These are phyloP conservation scores for Paralichthys olivaceus DNA, from an alignment of 2,113 vertebrate genomes.

Conservation along the genomic window DNA sequence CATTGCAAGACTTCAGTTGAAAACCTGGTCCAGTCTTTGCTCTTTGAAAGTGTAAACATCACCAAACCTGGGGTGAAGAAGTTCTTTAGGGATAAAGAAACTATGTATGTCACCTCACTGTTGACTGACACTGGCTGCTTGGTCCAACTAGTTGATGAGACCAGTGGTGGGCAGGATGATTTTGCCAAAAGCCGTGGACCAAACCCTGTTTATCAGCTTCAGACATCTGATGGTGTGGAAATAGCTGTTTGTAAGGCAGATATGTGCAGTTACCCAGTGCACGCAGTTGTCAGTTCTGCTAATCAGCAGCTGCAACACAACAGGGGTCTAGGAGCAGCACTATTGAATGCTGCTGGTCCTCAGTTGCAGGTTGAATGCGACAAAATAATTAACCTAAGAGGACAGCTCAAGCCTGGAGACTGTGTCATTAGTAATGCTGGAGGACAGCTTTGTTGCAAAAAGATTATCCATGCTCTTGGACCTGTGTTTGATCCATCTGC, in stretches of 20 bases:
- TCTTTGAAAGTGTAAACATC: constrained; percentile 64
- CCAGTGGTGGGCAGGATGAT: background rate
- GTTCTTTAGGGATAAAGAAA: constrained; percentile 78
- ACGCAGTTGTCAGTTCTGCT: constrained; percentile 84
- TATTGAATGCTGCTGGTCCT: constrained; percentile 84
- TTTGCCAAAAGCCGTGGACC: background rate
- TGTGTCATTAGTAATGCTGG: constrained; percentile 75
- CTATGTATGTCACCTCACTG: constrained; percentile 47
- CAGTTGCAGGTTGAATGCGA: constrained; percentile 81
- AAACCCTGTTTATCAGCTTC: constrained; percentile 36
- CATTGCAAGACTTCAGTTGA: constrained; percentile 45
- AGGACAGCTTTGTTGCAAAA: constrained; percentile 82
- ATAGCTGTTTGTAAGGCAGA: constrained; percentile 81
- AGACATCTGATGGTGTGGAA: constrained; percentile 74
- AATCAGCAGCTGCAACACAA: constrained; percentile 75
- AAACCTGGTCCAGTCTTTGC: constrained; percentile 64
- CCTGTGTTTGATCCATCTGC: constrained; percentile 70
- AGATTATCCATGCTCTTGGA: constrained; percentile 85
- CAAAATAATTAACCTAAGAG: constrained; percentile 31
- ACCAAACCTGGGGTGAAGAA: constrained; percentile 82
- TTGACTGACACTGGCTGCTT: constrained; percentile 76
- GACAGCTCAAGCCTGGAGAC: constrained; percentile 61
- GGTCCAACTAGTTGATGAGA: constrained; percentile 77
- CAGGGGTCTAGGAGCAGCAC: constrained; percentile 74
- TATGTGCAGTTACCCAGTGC: constrained; percentile 75